phyloP scores from a whole-genome alignment of 2,113 vertebrate species.

The Nycticebus coucang region DNA sequence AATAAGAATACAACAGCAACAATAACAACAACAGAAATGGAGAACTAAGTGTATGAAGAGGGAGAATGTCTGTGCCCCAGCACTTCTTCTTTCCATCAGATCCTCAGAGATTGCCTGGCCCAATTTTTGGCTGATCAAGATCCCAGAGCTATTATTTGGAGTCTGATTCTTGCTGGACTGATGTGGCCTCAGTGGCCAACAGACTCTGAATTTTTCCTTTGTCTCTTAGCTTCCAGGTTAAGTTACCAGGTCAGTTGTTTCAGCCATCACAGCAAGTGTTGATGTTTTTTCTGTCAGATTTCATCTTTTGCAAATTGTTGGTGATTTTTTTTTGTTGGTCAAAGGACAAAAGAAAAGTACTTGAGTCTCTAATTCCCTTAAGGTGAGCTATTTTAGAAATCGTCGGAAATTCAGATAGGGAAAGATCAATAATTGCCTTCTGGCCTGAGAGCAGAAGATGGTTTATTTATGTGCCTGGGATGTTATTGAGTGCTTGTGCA shows the following conservation, averaged over 20 bases:
- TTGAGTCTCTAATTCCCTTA: conserved; percentile 42
- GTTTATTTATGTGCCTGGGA: conserved; percentile 71
- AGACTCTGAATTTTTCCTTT: background rate
- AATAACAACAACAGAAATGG: background rate
- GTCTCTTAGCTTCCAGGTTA: background rate
- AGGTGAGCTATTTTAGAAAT: conserved; percentile 70
- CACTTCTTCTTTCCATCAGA: background rate
- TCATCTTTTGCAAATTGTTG: conserved; percentile 42
- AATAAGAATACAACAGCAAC: too few relatives aligned
- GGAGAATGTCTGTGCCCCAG: background rate
- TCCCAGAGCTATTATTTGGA: background rate
- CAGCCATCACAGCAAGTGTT: background rate
- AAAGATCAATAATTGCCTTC: conserved; percentile 65
- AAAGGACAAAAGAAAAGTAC: conserved; percentile 56
- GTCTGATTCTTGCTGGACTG: background rate
- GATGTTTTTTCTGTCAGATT: conserved; percentile 46
- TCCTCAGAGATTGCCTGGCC: background rate
- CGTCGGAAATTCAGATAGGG: conserved; percentile 60
- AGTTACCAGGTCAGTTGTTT: background rate
- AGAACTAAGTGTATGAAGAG: background rate
- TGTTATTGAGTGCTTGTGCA: conserved; percentile 12
- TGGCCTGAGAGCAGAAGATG: conserved; percentile 48
- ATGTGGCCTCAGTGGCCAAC: background rate
- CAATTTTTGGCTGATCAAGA: background rate
- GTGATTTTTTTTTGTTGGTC: conserved; percentile 30